These are phyloP conservation scores for Charanyca ferruginea DNA, from an alignment of 2,888 invertebrate species.

Conservation along the genomic window DNA sequence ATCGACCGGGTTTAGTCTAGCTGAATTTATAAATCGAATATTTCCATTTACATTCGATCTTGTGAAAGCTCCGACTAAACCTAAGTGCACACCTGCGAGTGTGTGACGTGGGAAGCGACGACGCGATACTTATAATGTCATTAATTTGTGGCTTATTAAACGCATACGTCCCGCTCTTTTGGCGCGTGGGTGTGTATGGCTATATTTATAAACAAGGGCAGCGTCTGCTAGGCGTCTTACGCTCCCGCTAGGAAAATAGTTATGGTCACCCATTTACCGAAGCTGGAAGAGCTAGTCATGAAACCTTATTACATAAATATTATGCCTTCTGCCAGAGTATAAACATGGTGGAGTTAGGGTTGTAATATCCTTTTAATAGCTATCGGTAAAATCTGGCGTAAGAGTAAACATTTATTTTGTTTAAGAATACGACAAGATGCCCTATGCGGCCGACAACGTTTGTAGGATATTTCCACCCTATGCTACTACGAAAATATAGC, in stretches of 20 bases:
- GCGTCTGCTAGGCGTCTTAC: constrained; percentile 5
- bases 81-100: constrained; percentile 26
- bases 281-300: background rate
- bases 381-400: background rate
- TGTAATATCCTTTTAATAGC: background rate
- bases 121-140: constrained; percentile 1
- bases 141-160: constrained; percentile 27
- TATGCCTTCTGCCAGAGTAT: no score
- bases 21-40: background rate
- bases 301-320: background rate
- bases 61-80: constrained; percentile 1
- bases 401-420: no score
- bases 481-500: background rate
- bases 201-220: constrained; percentile 43
- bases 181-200: constrained; percentile 25
- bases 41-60: background rate
- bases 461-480: background rate
- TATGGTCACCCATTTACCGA: background rate
- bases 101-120: constrained; percentile 3
- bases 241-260: background rate
- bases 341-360: background rate
- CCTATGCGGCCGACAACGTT: background rate
- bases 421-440: background rate
- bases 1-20: background rate
- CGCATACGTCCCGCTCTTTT: constrained; percentile 3